These are phyloP conservation scores for Drosophila atripex DNA, from an alignment of 2,888 invertebrate species.

Conservation along the genomic window DNA sequence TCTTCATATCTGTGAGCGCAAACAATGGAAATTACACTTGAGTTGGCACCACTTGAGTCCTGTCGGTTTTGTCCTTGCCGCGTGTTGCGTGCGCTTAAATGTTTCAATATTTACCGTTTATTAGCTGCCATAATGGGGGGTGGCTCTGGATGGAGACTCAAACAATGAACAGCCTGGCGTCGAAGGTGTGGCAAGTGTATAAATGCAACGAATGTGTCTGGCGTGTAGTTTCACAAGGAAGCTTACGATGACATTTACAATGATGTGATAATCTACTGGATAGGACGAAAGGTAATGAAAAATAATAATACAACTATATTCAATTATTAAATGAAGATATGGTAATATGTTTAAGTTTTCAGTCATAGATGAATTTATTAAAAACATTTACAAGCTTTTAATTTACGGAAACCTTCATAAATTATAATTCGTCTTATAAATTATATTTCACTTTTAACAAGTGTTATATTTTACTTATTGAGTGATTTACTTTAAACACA, in stretches of 20 bases:
- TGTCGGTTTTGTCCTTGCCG: slow-evolving; percentile 27
- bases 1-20: slow-evolving; percentile 37
- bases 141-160: slow-evolving; percentile 9
- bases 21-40: slow-evolving; percentile 73
- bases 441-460: neutral
- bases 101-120: slow-evolving; percentile 71
- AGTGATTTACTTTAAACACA: slow-evolving; percentile 10
- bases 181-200: slow-evolving; percentile 38
- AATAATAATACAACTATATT: too few relatives aligned
- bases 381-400: too few relatives aligned
- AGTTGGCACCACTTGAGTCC: slow-evolving; percentile 53
- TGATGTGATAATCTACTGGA: slow-evolving; percentile 4
- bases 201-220: slow-evolving; percentile 27
- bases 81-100: slow-evolving; percentile 65
- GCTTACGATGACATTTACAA: neutral
- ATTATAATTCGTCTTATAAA: too few relatives aligned
- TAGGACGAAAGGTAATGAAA: neutral
- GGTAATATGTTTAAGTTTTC: too few relatives aligned
- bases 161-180: slow-evolving; percentile 18
- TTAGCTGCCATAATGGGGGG: slow-evolving; percentile 55
- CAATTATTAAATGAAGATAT: too few relatives aligned
- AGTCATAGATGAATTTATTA: too few relatives aligned
- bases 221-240: slow-evolving; percentile 24
- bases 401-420: too few relatives aligned
- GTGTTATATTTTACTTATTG: neutral